phyloP scores from a whole-genome alignment of 2,888 invertebrate genomes.

The Anthophora plumipes region DNA sequence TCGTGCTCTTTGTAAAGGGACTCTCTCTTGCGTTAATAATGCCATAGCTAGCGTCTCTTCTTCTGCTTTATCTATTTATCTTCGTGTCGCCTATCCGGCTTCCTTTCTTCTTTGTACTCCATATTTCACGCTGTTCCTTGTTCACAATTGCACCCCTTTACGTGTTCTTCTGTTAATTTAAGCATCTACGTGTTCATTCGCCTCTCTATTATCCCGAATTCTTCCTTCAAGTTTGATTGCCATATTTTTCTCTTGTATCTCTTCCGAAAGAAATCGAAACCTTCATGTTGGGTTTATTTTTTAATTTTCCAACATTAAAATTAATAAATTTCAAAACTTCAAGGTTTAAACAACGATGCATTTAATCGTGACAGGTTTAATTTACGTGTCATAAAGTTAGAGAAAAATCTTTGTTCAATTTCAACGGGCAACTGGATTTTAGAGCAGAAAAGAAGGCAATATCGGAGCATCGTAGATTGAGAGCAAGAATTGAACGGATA shows the following conservation, averaged over 20 bases:
- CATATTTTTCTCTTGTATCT: background rate
- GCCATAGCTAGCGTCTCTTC: slow-evolving; percentile 45
- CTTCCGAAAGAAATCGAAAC: slow-evolving; percentile 2
- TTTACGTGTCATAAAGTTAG: background rate
- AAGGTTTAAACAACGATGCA: too few relatives aligned
- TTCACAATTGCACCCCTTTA: slow-evolving; percentile 6
- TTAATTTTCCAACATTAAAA: too few relatives aligned
- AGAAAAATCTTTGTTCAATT: background rate
- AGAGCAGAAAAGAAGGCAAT: background rate
- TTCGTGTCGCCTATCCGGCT: slow-evolving; percentile 41
- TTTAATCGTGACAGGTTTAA: background rate
- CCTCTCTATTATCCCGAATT: background rate
- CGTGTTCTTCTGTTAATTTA: slow-evolving; percentile 33
- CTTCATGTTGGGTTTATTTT: background rate
- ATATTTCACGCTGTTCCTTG: background rate
- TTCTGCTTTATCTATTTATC: slow-evolving; percentile 45
- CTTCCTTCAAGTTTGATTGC: slow-evolving; percentile 1
- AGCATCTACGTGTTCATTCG: background rate
- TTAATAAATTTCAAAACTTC: too few relatives aligned
- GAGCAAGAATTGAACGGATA: background rate
- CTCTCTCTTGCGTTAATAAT: slow-evolving; percentile 73
- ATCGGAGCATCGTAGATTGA: background rate
- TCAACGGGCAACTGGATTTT: background rate
- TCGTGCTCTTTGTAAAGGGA: slow-evolving; percentile 67
- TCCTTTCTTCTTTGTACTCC: slow-evolving; percentile 33